Evolutionary conservation across 2,797 vertebrate genomes (phyloP).

Genomic region (Cryptoprocta ferox): DNA sequence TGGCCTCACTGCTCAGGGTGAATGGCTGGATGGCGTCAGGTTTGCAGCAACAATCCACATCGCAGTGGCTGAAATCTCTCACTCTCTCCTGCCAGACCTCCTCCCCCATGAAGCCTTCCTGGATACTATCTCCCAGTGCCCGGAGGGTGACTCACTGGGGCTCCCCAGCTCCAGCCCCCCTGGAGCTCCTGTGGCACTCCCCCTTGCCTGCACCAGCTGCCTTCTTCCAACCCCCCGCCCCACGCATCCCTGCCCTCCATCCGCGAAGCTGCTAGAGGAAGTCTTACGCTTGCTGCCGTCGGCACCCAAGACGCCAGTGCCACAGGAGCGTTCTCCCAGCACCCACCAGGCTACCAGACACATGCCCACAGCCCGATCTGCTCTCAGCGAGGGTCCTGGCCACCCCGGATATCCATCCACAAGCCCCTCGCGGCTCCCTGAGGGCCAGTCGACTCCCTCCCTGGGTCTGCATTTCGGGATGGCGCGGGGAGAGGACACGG

Average conservation of each 20-base stretch:
- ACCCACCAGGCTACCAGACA: neutral
- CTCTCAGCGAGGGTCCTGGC: neutral
- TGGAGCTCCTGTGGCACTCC: accelerated
- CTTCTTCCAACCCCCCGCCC: accelerated
- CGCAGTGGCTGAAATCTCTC: neutral
- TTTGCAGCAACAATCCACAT: neutral
- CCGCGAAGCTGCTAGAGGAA: neutral
- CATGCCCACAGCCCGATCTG: neutral
- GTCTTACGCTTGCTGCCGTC: neutral
- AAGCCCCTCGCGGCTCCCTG: neutral
- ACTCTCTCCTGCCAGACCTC: neutral
- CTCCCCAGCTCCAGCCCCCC: neutral
- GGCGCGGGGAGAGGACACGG: neutral
- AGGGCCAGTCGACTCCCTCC: neutral
- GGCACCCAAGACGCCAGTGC: neutral
- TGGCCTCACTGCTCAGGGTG: neutral
- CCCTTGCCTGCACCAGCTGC: neutral
- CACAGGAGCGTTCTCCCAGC: neutral
- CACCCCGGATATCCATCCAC: neutral
- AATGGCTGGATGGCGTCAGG: neutral
- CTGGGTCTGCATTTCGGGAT: neutral
- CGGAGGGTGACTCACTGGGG: neutral
- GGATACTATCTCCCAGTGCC: neutral
- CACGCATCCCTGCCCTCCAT: neutral
- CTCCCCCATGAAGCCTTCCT: neutral